phyloP scores from a whole-genome alignment of 2,888 invertebrate genomes.

The Micropterix aruncella region DNA sequence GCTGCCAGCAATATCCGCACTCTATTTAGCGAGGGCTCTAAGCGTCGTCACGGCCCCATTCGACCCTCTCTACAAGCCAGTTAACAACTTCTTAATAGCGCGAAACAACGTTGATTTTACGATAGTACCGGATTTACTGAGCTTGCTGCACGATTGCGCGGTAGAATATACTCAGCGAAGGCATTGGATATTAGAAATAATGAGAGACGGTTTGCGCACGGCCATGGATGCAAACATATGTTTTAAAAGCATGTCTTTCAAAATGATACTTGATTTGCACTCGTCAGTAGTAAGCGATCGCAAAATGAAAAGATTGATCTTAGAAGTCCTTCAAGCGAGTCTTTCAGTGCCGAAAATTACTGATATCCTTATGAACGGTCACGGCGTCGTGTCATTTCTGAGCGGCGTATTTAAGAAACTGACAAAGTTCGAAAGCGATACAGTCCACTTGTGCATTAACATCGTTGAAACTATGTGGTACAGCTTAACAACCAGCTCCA shows the following conservation, averaged over 20 bases:
- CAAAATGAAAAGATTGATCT: constrained; percentile 46
- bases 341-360: constrained; percentile 49
- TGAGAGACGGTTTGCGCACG: constrained; percentile 63
- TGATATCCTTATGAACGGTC: constrained; percentile 48
- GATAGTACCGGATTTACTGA: constrained; percentile 78
- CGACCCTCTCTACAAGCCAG: constrained; percentile 59
- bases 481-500: constrained; percentile 7
- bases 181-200: constrained; percentile 62
- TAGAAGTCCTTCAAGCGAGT: constrained; percentile 47
- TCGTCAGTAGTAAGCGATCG: constrained; percentile 46
- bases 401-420: constrained; percentile 19
- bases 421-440: constrained; percentile 13
- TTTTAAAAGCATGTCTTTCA: constrained; percentile 59
- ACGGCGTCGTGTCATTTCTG: constrained; percentile 62
- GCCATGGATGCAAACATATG: constrained; percentile 60
- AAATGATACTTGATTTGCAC: constrained; percentile 61
- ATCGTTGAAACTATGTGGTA: constrained; percentile 16
- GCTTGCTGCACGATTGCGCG: constrained; percentile 68
- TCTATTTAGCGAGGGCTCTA: constrained; percentile 57
- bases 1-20: constrained; percentile 44
- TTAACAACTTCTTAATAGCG: constrained; percentile 66
- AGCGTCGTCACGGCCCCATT: constrained; percentile 60
- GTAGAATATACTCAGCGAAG: constrained; percentile 53
- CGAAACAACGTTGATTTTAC: constrained; percentile 64
- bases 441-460: constrained; percentile 13